Percentiles rank a stretch among this genome's conserved stretches.
These are phyloP conservation scores for Amiota minor DNA, from an alignment of 2,888 invertebrate genomes.

Conservation along the genomic window DNA sequence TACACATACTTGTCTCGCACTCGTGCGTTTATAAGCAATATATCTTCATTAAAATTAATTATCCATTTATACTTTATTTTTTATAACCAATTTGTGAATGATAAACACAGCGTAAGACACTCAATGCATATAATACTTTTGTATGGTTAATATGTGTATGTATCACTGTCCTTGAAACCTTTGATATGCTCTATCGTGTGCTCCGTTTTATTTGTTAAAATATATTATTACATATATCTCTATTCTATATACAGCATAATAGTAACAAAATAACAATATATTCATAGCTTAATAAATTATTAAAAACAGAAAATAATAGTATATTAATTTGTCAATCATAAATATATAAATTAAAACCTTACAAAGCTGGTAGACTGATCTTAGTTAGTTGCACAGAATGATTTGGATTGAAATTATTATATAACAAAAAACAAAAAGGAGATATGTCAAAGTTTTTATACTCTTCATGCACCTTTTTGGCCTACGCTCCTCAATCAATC, in stretches of 20 bases:
- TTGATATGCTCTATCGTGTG: background rate
- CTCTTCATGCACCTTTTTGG: too few relatives aligned
- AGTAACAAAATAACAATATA: conserved; percentile 62
- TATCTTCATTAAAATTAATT: background rate
- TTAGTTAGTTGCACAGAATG: too few relatives aligned
- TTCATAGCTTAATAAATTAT: conserved; percentile 61
- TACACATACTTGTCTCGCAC: background rate
- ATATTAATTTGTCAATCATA: conserved; percentile 1
- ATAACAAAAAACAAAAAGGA: too few relatives aligned
- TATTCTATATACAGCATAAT: conserved; percentile 49
- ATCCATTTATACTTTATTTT: background rate
- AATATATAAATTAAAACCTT: conserved; percentile 17
- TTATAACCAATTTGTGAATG: background rate
- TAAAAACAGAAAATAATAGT: conserved; percentile 54
- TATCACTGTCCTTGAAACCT: background rate
- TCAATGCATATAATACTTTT: background rate
- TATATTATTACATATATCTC: conserved; percentile 12
- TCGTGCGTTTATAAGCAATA: background rate
- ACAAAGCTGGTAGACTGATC: background rate
- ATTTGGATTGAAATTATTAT: too few relatives aligned
- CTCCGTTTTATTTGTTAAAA: conserved; percentile 19
- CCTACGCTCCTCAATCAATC: too few relatives aligned
- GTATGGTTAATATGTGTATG: background rate
- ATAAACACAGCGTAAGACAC: too few relatives aligned
- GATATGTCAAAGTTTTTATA: too few relatives aligned